Conservation (phyloP, 1,140 invertebrate genomes). For the Atta colombica region DNA sequence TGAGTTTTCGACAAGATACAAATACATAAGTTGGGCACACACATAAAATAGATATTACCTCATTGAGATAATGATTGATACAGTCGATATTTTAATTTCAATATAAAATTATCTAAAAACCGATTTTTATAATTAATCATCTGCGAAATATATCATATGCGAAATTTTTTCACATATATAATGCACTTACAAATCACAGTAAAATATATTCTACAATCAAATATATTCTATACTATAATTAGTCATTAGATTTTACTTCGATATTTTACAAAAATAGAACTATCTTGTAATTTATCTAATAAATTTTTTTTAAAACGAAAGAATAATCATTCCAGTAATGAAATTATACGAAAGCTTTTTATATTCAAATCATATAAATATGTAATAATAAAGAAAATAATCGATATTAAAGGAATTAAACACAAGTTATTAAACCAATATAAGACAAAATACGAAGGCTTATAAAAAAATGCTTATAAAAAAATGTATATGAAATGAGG, state of each 20-base stretch:
- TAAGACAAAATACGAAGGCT: background rate
- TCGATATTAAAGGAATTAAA: background rate
- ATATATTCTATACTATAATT: background rate
- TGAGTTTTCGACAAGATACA: background rate
- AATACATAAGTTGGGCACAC: background rate
- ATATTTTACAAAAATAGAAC: background rate
- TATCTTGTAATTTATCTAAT: background rate
- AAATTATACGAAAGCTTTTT: background rate
- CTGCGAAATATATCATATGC: background rate
- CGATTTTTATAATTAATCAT: background rate
- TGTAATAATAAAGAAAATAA: background rate
- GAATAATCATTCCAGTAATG: background rate
- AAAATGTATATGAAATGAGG: background rate
- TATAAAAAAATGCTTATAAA: background rate
- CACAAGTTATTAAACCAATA: background rate
- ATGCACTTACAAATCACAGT: background rate
- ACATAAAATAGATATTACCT: background rate
- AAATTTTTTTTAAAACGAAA: background rate
- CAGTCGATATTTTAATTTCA: background rate
- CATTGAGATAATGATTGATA: background rate
- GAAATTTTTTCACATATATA: background rate
- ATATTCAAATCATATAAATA: background rate
- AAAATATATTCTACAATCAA: background rate
- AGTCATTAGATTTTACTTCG: background rate
- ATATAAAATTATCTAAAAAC: background rate